These are phyloP conservation scores for Scyliorhinus canicula DNA, from an alignment of 2,797 vertebrate genomes.

Conservation along the genomic window DNA sequence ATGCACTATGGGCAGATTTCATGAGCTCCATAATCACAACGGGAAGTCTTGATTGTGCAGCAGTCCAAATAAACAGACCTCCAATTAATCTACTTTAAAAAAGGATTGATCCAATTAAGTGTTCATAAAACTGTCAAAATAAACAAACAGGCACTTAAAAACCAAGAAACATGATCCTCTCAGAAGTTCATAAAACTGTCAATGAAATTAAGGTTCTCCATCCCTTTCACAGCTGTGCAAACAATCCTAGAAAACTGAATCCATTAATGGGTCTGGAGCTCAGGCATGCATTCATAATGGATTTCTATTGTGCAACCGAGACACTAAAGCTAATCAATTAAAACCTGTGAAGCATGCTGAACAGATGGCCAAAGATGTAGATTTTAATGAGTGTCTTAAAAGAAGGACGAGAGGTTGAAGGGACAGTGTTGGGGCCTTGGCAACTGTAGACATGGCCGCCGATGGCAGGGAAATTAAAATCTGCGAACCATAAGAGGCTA, in stretches of 20 bases:
- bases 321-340: not conserved
- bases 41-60: no score
- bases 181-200: not conserved
- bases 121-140: not conserved
- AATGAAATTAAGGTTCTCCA: not conserved
- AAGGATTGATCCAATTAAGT: no score
- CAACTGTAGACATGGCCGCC: not conserved
- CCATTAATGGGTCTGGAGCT: no score
- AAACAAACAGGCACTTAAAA: not conserved
- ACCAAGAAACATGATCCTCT: not conserved
- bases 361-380: no score
- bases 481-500: not conserved
- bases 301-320: no score
- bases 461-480: not conserved
- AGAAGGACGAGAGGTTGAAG: not conserved
- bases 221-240: not conserved
- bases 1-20: no score
- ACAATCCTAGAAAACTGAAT: not conserved
- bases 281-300: no score
- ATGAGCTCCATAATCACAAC: no score
- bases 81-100: no score
- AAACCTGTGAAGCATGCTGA: not conserved
- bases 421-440: not conserved
- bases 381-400: not conserved
- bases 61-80: no score